Evolutionary conservation across 2,797 vertebrate genomes (phyloP).

Genomic region (Helostoma temminkii): DNA sequence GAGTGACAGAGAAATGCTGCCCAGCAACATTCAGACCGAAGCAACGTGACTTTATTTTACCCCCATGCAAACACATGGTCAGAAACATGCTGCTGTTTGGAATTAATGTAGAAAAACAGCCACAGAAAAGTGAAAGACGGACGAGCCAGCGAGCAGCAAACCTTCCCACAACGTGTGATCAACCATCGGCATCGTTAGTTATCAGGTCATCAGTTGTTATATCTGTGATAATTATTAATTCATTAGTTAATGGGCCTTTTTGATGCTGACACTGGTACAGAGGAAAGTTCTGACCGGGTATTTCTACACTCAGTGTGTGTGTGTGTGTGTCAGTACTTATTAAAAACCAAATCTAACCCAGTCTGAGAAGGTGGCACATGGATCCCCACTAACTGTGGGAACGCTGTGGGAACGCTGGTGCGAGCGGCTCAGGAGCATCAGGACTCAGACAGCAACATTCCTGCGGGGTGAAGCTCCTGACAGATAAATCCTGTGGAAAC

Average conservation of each 20-base stretch:
- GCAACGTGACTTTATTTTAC: constrained; percentile 40
- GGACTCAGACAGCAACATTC: constrained; percentile 54
- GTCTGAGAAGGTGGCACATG: too few species aligned
- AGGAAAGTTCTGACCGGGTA: too few species aligned
- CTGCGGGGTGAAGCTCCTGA: constrained; percentile 34
- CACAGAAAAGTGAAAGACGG: constrained; percentile 58
- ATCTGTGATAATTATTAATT: too few species aligned
- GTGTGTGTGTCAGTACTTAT: too few species aligned
- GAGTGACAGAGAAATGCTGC: constrained; percentile 80
- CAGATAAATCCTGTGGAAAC: constrained; percentile 40
- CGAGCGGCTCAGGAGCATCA: constrained; percentile 23
- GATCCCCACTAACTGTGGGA: too few species aligned
- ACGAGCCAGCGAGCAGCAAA: constrained; percentile 5
- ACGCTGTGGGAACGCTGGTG: not conserved
- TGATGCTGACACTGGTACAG: too few species aligned
- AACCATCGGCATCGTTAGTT: not conserved
- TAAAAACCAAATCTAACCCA: too few species aligned
- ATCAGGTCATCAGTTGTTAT: too few species aligned
- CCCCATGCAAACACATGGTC: constrained; percentile 71
- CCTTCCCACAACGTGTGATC: not conserved
- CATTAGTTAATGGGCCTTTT: too few species aligned
- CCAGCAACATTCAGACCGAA: constrained; percentile 80
- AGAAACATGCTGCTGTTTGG: constrained; percentile 64
- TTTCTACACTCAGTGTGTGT: too few species aligned
- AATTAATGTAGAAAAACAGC: constrained; percentile 68